Conservation (phyloP, 1,140 invertebrate genomes). For the Drosophila cardini region DNA sequence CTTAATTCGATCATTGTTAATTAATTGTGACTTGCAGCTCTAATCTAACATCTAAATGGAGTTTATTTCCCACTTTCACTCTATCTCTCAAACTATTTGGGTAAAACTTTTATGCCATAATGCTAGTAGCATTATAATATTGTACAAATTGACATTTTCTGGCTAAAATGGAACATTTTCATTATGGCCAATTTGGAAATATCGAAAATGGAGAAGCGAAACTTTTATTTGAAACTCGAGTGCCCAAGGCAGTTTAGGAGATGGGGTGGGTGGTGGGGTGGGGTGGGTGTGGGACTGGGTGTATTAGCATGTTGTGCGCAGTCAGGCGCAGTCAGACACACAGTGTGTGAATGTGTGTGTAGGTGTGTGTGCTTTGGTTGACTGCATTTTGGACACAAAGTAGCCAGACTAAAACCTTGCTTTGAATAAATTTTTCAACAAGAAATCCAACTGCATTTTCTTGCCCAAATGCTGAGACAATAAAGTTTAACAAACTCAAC, state of each 20-base stretch:
- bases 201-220: slow-evolving; percentile 45
- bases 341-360: not conserved
- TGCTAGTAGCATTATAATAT: slow-evolving; percentile 33
- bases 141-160: slow-evolving; percentile 48
- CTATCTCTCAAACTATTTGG: not conserved
- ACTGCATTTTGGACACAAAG: slow-evolving; percentile 10
- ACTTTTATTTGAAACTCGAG: slow-evolving; percentile 26
- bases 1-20: slow-evolving; percentile 47
- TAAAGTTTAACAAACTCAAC: slow-evolving; percentile 38
- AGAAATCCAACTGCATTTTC: slow-evolving; percentile 14
- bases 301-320: slow-evolving; percentile 40
- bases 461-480: slow-evolving; percentile 32
- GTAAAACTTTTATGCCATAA: slow-evolving; percentile 8
- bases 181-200: slow-evolving; percentile 21
- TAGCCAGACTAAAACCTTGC: not conserved
- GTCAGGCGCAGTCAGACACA: slow-evolving; percentile 15
- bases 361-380: not conserved
- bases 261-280: slow-evolving; percentile 5
- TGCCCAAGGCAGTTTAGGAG: slow-evolving; percentile 5
- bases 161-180: slow-evolving; percentile 26
- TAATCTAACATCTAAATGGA: slow-evolving; percentile 24
- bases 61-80: not conserved
- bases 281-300: slow-evolving; percentile 1
- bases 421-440: slow-evolving; percentile 24
- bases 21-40: slow-evolving; percentile 35